Conservation (phyloP, 2,888 invertebrate genomes). For the Salticus scenicus region DNA sequence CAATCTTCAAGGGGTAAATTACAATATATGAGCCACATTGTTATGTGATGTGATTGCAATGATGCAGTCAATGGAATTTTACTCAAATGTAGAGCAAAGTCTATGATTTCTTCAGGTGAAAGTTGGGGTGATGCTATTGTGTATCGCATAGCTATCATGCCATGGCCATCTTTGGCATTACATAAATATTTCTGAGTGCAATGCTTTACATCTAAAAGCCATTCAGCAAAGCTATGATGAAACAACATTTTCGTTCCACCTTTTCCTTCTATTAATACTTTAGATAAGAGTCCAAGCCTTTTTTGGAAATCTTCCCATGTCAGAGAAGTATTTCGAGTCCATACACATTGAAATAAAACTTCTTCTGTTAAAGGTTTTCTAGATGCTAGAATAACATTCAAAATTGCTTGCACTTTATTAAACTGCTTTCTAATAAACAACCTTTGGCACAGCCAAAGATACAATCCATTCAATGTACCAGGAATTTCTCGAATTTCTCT, state of each 20-base stretch:
- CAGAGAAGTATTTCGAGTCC: slow-evolving; percentile 86
- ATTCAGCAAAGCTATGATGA: slow-evolving; percentile 95
- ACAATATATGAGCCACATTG: slow-evolving; percentile 85
- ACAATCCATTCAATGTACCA: slow-evolving; percentile 94
- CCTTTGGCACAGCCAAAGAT: slow-evolving; percentile 94
- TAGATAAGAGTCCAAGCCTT: slow-evolving; percentile 84
- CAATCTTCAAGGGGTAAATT: slow-evolving; percentile 78
- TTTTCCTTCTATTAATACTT: slow-evolving; percentile 78
- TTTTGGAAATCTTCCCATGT: slow-evolving; percentile 87
- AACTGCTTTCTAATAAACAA: slow-evolving; percentile 86
- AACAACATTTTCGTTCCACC: slow-evolving; percentile 80
- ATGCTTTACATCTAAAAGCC: slow-evolving; percentile 97
- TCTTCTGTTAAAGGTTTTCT: slow-evolving; percentile 88
- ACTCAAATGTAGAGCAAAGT: slow-evolving; percentile 78
- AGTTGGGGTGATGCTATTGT: slow-evolving; percentile 79
- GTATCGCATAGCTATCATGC: slow-evolving; percentile 86
- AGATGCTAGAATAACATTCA: slow-evolving; percentile 81
- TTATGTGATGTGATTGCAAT: slow-evolving; percentile 79
- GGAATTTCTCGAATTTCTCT: slow-evolving; percentile 95
- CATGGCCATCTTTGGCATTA: slow-evolving; percentile 89
- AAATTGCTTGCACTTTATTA: slow-evolving; percentile 59
- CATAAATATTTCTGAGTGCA: slow-evolving; percentile 96
- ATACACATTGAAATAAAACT: slow-evolving; percentile 87
- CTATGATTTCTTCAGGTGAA: slow-evolving; percentile 76
- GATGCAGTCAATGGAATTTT: slow-evolving; percentile 75